Evolutionary conservation across 2,888 invertebrate species (phyloP).

Genomic region (Meteorus colon): DNA sequence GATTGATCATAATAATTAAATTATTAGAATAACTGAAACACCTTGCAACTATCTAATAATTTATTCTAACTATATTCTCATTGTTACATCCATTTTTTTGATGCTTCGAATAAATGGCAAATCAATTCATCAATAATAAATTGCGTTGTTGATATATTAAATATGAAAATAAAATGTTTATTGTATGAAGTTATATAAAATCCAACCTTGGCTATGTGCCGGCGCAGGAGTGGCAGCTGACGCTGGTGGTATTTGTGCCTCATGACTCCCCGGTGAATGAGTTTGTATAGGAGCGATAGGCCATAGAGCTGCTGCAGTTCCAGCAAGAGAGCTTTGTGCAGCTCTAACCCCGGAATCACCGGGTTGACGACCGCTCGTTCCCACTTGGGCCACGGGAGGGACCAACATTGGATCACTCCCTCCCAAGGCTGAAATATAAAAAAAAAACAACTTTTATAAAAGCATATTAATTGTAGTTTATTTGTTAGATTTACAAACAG

Average conservation of each 20-base stretch:
- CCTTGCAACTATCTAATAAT: too few species aligned
- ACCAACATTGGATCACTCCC: slow-evolving; percentile 72
- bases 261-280: slow-evolving; percentile 65
- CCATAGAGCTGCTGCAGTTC: slow-evolving; percentile 72
- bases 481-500: too few species aligned
- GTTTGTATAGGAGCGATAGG: slow-evolving; percentile 73
- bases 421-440: slow-evolving; percentile 68
- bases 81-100: too few species aligned
- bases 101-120: too few species aligned
- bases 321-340: slow-evolving; percentile 64
- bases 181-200: slow-evolving; percentile 18
- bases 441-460: slow-evolving; percentile 38
- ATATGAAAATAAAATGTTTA: slow-evolving; percentile 6
- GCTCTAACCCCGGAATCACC: slow-evolving; percentile 72
- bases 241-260: slow-evolving; percentile 67
- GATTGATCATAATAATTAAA: too few species aligned
- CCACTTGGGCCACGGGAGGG: slow-evolving; percentile 71
- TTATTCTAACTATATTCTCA: too few species aligned
- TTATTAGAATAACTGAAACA: too few species aligned
- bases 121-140: too few species aligned
- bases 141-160: too few species aligned
- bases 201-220: slow-evolving; percentile 67
- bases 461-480: too few species aligned
- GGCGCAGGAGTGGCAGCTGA: slow-evolving; percentile 69
- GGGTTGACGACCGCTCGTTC: slow-evolving; percentile 67